Evolutionary conservation across 53 echinoderm and acorn worm genomes (phyloP), one percentile per base, ranked within the genome.

Genomic region (Patiria pectinifera): DNA sequence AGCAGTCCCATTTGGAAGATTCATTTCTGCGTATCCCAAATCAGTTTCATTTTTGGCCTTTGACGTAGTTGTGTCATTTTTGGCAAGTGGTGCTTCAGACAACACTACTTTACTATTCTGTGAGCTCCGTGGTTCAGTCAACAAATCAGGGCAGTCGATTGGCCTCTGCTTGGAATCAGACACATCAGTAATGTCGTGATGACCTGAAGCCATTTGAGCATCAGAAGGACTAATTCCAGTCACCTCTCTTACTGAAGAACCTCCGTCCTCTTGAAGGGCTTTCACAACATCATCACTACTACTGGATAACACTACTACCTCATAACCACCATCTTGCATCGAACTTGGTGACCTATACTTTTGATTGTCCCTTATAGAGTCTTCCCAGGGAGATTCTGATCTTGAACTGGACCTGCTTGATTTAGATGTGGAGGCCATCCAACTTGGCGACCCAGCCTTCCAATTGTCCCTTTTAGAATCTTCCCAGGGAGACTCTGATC

Each of bases 211-310:
- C 24, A 24, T 24, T 23, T 22, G 74, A 45, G 6, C 59, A 82
- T 59, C 60, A 59, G 3, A n/a, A 82, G 15, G 25, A 59, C 21
- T 11, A 59, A 53, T 82, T 44, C 82, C 23, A 14, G 75, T 48
- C 62, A 58, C 72, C 12, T 58, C 44, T 44, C 11, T 44, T 48
- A 2, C 87, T 44, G 44, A 19, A 21, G 78, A 62, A n/a, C 47
- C 49, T 25, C 49, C 80, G 1, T 66, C 69, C 5, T 21, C 80
- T 45, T 90, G 90, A 9, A 90, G 77, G 11, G 81, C 70, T 69
- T 0, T 45, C 45, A 90, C 80, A 2, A 90, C 90, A 70, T 90
- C 82, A 19, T 45, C 69, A 25, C 90, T 81, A 45, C 80, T 90
- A 63, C 90, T 69, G 11, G 81, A 90, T 47, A 80, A 16, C 48